phyloP scores from a whole-genome alignment of 2,797 vertebrate species.

The Neoniphon sammara region DNA sequence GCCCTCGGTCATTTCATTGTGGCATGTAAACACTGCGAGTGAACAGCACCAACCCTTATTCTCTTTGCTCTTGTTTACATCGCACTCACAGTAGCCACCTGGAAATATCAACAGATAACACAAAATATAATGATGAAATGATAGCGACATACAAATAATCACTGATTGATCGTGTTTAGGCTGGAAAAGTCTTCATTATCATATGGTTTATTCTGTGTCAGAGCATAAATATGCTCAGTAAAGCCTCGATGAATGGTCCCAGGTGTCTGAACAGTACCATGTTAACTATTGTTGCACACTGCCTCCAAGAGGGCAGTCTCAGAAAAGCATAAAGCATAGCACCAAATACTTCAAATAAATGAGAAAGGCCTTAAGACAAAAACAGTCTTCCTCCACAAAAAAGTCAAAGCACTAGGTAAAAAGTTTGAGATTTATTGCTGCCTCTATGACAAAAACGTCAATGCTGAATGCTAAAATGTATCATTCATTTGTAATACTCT shows the following conservation, averaged over 20 bases:
- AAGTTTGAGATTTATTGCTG: conserved; percentile 8
- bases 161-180: conserved; percentile 19
- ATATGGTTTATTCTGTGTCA: conserved; percentile 30
- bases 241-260: conserved; percentile 37
- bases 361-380: not conserved
- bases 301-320: conserved; percentile 28
- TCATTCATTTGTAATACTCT: not conserved
- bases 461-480: not conserved
- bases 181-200: conserved; percentile 27
- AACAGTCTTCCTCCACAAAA: not conserved
- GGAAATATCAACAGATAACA: conserved; percentile 46
- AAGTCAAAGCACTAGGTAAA: not conserved
- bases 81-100: conserved; percentile 20
- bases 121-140: not conserved
- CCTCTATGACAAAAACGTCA: not conserved
- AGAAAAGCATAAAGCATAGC: not conserved
- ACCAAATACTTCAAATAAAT: not conserved
- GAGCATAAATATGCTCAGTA: conserved; percentile 49
- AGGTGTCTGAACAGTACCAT: conserved; percentile 27
- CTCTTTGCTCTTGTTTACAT: conserved; percentile 25
- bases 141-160: conserved; percentile 21
- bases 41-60: conserved; percentile 26
- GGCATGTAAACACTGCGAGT: conserved; percentile 61
- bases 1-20: conserved; percentile 61
- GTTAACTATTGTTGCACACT: conserved; percentile 26